Percentiles rank a stretch among this genome's conserved stretches.
Conservation (phyloP, 2,888 invertebrate species). For the Schizotus pectinicornis region DNA sequence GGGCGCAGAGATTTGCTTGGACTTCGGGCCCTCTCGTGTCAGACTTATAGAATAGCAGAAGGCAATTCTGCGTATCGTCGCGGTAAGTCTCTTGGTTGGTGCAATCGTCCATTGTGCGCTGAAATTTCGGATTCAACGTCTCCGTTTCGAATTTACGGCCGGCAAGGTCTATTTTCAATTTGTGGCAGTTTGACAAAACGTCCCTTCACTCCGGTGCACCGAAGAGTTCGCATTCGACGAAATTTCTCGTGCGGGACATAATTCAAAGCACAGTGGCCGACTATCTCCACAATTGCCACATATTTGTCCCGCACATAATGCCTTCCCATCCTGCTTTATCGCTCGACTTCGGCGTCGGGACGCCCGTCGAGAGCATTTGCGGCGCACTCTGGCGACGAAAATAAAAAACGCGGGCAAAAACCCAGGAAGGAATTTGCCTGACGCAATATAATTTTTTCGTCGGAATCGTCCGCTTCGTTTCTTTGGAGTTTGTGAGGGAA, state of each 20-base stretch:
- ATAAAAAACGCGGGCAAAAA: constrained; percentile 14
- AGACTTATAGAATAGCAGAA: too few species aligned
- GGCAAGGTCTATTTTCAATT: too few species aligned
- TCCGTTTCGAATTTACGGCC: too few species aligned
- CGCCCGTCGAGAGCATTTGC: constrained; percentile 21
- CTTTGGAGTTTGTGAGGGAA: too few species aligned
- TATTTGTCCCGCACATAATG: constrained; percentile 44
- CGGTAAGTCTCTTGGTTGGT: too few species aligned
- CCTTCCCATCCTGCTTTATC: constrained; percentile 37
- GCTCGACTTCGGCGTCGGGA: constrained; percentile 23
- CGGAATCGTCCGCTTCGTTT: not conserved
- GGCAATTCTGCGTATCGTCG: too few species aligned
- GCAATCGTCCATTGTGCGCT: too few species aligned
- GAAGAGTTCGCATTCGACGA: constrained; percentile 11
- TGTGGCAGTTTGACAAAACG: too few species aligned
- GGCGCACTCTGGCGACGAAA: constrained; percentile 9
- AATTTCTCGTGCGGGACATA: constrained; percentile 32
- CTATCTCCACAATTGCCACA: constrained; percentile 43
- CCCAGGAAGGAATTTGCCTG: not conserved
- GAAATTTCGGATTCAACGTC: too few species aligned
- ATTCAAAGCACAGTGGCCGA: constrained; percentile 36
- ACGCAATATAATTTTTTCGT: constrained; percentile 13
- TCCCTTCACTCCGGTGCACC: not conserved
- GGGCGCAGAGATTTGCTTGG: too few species aligned
- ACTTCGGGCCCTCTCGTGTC: too few species aligned